Evolutionary conservation across 2,888 invertebrate genomes (phyloP), one percentile per base, ranked within the genome.

Genomic region (Conchocele bisecta): DNA sequence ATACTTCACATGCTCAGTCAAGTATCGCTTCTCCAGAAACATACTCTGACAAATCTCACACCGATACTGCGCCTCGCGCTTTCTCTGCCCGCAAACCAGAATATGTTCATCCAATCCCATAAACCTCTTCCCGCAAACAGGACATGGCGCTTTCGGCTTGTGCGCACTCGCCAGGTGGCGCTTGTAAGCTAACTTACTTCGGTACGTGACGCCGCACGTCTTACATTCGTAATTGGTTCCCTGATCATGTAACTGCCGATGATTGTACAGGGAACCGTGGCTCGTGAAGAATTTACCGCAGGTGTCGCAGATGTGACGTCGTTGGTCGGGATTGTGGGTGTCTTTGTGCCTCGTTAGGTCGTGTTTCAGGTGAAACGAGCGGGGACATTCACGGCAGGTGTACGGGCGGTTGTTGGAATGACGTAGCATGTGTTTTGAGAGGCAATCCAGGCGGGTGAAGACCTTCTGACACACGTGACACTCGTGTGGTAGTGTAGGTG

Each of bases 1-100:
- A 22, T 57, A 57, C 41, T 41, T 57, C 9, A 22, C n/a, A 28
- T 57, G 57, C 42, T 57, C 57, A 17, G 3, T 41, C 41, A 57
- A 17, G 17, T 57, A 57, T 31, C 20, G 15, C 24, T 39, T 17
- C 29, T 39, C 42, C 4, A 57, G 17, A 28, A 57, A 57, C 13
- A 26, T 22, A 6, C 31, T 57, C 15, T 42, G 22, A 28, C 57
- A 57, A 4, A 41, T 2, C 13, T 39, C 26, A 28, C 57, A 57
- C 20, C 26, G 41, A 42, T 39, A 39, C 2, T 26, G 11, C 17
- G 29, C 11, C 20, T 24, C 15, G 2, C 42, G 37, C 2, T 22
- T 24, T 26, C 39, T 3, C 3, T 57, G 15, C 15, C 3, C 13
- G 20, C 57, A 57, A 1, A 57, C 5, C n/a, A 17, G 26, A 11